Evolutionary conservation across 2,113 vertebrate genomes (phyloP).

Genomic region (Nycticebus coucang): DNA sequence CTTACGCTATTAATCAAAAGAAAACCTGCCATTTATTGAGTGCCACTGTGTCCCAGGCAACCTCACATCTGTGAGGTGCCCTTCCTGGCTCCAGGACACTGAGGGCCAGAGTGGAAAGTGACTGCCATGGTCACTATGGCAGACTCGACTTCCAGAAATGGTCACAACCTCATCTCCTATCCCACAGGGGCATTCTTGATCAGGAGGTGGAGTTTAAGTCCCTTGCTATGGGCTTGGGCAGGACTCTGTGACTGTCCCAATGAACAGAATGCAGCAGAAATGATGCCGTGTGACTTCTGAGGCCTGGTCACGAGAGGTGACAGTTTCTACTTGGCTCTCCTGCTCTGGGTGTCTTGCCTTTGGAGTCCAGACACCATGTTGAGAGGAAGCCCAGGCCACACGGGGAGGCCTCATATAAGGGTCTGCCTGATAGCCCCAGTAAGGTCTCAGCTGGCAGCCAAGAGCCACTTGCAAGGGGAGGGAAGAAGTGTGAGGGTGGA

Average conservation of each 20-base stretch:
- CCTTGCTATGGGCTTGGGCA: too few relatives aligned
- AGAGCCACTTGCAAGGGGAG: background rate
- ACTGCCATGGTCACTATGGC: background rate
- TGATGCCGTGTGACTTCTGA: background rate
- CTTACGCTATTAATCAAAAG: background rate
- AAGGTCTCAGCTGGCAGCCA: background rate
- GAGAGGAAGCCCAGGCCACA: background rate
- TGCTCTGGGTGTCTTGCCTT: background rate
- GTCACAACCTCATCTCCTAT: background rate
- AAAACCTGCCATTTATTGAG: background rate
- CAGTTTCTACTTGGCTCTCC: background rate
- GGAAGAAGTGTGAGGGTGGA: too few relatives aligned
- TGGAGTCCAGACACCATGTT: background rate
- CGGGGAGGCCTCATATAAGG: rapidly evolving
- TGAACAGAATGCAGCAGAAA: too few relatives aligned
- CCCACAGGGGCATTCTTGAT: too few relatives aligned
- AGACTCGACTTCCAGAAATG: background rate
- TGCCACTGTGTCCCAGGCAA: background rate
- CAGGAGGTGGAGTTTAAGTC: background rate
- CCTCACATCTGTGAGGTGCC: background rate
- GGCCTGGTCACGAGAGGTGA: background rate
- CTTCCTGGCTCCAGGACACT: background rate
- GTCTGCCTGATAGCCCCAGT: background rate
- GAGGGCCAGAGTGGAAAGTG: background rate
- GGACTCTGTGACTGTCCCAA: background rate